Evolutionary conservation across 2,888 invertebrate species (phyloP).

Genomic region (Brenthis hecate): DNA sequence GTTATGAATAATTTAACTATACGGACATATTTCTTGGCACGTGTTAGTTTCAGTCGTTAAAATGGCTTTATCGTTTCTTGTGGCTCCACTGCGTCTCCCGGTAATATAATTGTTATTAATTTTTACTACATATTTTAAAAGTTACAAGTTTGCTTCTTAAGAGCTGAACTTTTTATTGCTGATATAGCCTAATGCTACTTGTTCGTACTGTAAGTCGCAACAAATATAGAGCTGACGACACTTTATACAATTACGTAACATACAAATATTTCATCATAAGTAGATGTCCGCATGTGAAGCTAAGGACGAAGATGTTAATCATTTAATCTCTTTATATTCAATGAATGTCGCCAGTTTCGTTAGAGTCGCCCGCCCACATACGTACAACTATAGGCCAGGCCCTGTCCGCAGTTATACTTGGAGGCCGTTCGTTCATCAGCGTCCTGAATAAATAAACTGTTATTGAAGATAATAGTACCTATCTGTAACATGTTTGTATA

Average conservation of each 20-base stretch:
- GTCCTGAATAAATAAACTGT: slow-evolving; percentile 59
- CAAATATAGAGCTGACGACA: neutral
- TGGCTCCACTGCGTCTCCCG: slow-evolving; percentile 17
- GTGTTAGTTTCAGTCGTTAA: slow-evolving; percentile 20
- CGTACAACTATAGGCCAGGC: slow-evolving; percentile 37
- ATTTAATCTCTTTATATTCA: slow-evolving; percentile 51
- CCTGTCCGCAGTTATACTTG: slow-evolving; percentile 46
- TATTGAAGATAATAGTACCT: slow-evolving; percentile 34
- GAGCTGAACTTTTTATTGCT: too few species aligned
- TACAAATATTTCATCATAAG: slow-evolving; percentile 13
- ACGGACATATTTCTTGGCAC: slow-evolving; percentile 10
- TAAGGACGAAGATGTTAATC: slow-evolving; percentile 41
- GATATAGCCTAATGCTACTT: too few species aligned
- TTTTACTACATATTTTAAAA: too few species aligned
- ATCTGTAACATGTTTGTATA: slow-evolving; percentile 21
- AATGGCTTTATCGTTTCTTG: slow-evolving; percentile 11
- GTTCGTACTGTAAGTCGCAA: neutral
- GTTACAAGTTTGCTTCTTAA: too few species aligned
- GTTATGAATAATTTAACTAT: slow-evolving; percentile 3
- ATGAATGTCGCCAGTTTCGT: slow-evolving; percentile 47
- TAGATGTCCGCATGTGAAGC: slow-evolving; percentile 12
- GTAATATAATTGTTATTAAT: neutral
- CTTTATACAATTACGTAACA: slow-evolving; percentile 7
- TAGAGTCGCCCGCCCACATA: slow-evolving; percentile 41
- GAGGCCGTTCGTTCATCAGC: slow-evolving; percentile 51